Percentiles rank a stretch among this genome's conserved stretches.
phyloP scores from a whole-genome alignment of 2,888 invertebrate species.

The Griposia aprilina region DNA sequence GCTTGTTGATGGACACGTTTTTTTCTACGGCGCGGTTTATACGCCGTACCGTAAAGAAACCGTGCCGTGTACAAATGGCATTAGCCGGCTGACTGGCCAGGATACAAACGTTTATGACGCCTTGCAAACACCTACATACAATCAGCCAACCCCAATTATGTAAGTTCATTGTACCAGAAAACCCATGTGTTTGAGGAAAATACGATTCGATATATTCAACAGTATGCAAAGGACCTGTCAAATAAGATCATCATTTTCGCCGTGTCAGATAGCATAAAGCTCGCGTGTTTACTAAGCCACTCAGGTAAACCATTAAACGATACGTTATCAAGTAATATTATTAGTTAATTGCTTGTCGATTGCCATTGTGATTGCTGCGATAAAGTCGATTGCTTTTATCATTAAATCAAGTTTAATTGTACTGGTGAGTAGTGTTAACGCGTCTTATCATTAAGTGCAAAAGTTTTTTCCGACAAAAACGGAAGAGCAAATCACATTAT shows the following conservation, averaged over 20 bases:
- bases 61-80: too few relatives aligned
- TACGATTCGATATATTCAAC: too few relatives aligned
- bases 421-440: too few relatives aligned
- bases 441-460: neutral
- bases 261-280: neutral
- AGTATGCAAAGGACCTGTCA: neutral
- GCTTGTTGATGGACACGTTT: too few relatives aligned
- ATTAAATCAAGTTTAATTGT: conserved; percentile 32
- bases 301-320: conserved; percentile 29
- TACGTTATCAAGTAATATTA: conserved; percentile 53
- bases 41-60: too few relatives aligned
- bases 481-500: neutral
- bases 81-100: too few relatives aligned
- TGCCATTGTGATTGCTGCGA: conserved; percentile 68
- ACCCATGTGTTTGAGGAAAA: too few relatives aligned
- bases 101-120: too few relatives aligned
- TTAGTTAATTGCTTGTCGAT: conserved; percentile 58
- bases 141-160: too few relatives aligned
- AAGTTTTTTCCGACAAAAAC: neutral
- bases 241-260: conserved; percentile 16
- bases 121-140: too few relatives aligned
- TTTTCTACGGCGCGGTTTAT: too few relatives aligned
- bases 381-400: conserved; percentile 72
- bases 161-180: too few relatives aligned
- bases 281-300: neutral